Percentiles rank a stretch among this genome's conserved stretches.
Conservation (phyloP, 1,140 invertebrate genomes). For the Amphibalanus amphitrite region DNA sequence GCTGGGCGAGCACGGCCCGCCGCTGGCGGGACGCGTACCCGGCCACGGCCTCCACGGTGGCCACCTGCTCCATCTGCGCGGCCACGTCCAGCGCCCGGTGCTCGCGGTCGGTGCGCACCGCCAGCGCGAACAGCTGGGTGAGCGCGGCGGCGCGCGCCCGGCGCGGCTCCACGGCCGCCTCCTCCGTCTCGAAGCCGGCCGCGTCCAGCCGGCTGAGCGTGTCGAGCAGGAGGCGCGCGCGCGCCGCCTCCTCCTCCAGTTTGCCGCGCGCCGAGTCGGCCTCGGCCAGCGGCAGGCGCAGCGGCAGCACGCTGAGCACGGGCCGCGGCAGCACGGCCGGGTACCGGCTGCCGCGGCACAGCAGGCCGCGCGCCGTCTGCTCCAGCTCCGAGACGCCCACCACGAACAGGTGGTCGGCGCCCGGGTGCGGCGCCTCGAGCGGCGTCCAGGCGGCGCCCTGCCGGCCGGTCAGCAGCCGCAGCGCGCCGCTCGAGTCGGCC, state of each 20-base stretch:
- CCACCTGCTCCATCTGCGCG: slow-evolving; percentile 54
- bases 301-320: slow-evolving; percentile 42
- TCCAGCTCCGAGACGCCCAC: slow-evolving; percentile 54
- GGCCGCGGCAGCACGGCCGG: slow-evolving; percentile 71
- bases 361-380: slow-evolving; percentile 55
- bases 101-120: slow-evolving; percentile 64
- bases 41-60: slow-evolving; percentile 60
- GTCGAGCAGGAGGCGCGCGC: slow-evolving; percentile 26
- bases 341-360: slow-evolving; percentile 72
- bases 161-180: slow-evolving; percentile 7
- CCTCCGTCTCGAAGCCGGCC: slow-evolving; percentile 22
- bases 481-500: background rate
- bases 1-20: slow-evolving; percentile 53
- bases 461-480: background rate
- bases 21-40: slow-evolving; percentile 66
- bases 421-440: background rate
- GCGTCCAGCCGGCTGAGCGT: slow-evolving; percentile 20
- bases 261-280: slow-evolving; percentile 56
- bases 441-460: background rate
- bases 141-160: slow-evolving; percentile 1
- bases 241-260: slow-evolving; percentile 55
- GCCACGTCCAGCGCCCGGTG: slow-evolving; percentile 70
- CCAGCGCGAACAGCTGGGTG: slow-evolving; percentile 38
- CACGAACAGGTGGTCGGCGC: slow-evolving; percentile 56
- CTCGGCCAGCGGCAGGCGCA: slow-evolving; percentile 63